Evolutionary conservation across 2,888 invertebrate species (phyloP), one percentile per base, ranked within the genome.

Genomic region (Drosophila heteroneura): DNA sequence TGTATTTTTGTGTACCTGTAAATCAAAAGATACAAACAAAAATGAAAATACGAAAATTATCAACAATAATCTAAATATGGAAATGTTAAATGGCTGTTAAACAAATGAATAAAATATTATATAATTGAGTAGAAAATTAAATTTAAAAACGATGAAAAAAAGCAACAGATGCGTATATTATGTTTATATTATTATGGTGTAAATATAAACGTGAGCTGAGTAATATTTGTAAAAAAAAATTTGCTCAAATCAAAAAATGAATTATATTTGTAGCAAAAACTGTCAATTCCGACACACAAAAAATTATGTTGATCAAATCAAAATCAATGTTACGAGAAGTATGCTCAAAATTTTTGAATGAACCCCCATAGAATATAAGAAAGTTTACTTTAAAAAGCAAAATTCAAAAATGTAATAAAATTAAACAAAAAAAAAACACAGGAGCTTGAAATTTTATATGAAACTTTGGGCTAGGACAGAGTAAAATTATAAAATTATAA

Each of bases 41-140:
- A 37, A 39, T 7, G 33, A 60, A 62, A 37, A n/a, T 19, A 26
- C 9, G 32, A 56, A 47, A 74, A 65, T 71, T 72, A 87, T 82
- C 72, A 85, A 85, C 57, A 88, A 84, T 71, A 82, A 85, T 71
- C 69, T 66, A 54, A 66, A 76, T 70, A 78, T 70, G 64, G 67
- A 85, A 90, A 76, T 83, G 68, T 72, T 74, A 70, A 85, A 83
- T 85, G 85, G 90, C 86, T 90, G 86, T 87, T 78, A 72, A 79
- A 70, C 28, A 57, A 59, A 37, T 28, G 1, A 63, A 53, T 71
- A 54, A 26, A 67, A 61, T 47, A 57, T 49, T 66, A 67, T 62
- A 39, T 12, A n/a, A 57, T 57, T 57, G 41, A 71, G 65, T 30
- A 70, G 71, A 78, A 74, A 75, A 47, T 60, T 72, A 56, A 71